Evolutionary conservation across 1,140 invertebrate genomes (phyloP), one percentile per base, ranked within the genome.

Genomic region (Homarus americanus): DNA sequence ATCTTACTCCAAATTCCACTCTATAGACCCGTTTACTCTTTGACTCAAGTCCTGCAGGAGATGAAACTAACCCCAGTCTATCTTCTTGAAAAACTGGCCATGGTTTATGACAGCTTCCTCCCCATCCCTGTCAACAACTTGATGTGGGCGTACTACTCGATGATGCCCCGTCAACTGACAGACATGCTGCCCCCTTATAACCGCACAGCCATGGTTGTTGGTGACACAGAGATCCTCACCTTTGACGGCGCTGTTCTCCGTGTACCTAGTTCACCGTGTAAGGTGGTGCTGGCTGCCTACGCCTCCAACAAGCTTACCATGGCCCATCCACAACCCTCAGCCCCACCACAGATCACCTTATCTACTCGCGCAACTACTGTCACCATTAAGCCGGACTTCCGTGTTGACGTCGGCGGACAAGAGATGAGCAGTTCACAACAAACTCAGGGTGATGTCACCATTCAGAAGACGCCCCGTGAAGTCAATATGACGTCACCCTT

Each of bases 161-260:
- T 85, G 9, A 10, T 34, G 4, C 83, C 69, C 20, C 36, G 32
- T 17, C 69, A 32, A 15, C 34, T 72, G 40, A 49, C n/a, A 1
- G 38, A 88, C 12, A 9, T 80, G n/a, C 38, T 88, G 76, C 86
- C 86, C 2, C 86, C 86, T 66, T 88, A 49, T 38, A 88, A 82
- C 63, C 10, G 75, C 20, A 88, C 76, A 28, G 86, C 86, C 53
- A 49, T 88, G 75, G 58, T 88, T 34, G n/a, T 88, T 15, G 53
- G 76, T 15, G 76, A 34, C 78, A 88, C 86, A 41, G 86, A 88
- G 58, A 34, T 88, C 4, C 76, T 72, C 1, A 88, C 86, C 38
- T 88, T 88, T 34, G 86, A 88, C 40, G 86, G 86, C 4, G 38
- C 76, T 34, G 17, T 41, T 2, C 63, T 88, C n/a, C 86, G 63